phyloP scores from a whole-genome alignment of 2,113 vertebrate species.

The Xenotilapia longispinis region DNA sequence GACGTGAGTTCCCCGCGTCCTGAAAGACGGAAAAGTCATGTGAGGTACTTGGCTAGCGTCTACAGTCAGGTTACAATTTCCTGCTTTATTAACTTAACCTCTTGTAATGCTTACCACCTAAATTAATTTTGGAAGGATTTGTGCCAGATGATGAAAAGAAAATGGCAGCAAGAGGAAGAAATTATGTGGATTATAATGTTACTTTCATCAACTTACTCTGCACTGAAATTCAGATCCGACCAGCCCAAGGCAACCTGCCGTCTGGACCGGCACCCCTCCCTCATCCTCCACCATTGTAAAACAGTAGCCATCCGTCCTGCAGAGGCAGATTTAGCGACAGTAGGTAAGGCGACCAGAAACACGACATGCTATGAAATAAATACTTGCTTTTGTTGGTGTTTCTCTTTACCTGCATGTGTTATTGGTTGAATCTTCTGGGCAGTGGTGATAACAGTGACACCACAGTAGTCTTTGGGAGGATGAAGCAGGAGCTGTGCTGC shows the following conservation, averaged over 20 bases:
- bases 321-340: not conserved
- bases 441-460: slow-evolving; percentile 91
- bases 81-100: not conserved
- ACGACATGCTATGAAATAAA: not conserved
- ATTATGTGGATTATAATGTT: not conserved
- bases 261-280: slow-evolving; percentile 78
- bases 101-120: not conserved
- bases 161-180: not conserved
- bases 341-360: not conserved
- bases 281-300: slow-evolving; percentile 97
- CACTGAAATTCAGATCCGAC: slow-evolving; percentile 94
- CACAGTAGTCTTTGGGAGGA: slow-evolving; percentile 78
- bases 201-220: slow-evolving; percentile 75
- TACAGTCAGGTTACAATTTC: not conserved
- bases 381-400: not conserved
- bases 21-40: slow-evolving; percentile 34
- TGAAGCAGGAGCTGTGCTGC: slow-evolving; percentile 73
- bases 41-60: not conserved
- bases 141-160: not conserved
- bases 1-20: slow-evolving; percentile 83
- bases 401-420: slow-evolving; percentile 84
- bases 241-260: slow-evolving; percentile 88
- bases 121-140: not conserved
- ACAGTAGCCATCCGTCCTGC: slow-evolving; percentile 92
- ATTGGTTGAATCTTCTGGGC: slow-evolving; percentile 88